Percentiles rank a stretch among this genome's conserved stretches.
Evolutionary conservation across 1,140 invertebrate species (phyloP).

Genomic region (Zaprionus capensis): DNA sequence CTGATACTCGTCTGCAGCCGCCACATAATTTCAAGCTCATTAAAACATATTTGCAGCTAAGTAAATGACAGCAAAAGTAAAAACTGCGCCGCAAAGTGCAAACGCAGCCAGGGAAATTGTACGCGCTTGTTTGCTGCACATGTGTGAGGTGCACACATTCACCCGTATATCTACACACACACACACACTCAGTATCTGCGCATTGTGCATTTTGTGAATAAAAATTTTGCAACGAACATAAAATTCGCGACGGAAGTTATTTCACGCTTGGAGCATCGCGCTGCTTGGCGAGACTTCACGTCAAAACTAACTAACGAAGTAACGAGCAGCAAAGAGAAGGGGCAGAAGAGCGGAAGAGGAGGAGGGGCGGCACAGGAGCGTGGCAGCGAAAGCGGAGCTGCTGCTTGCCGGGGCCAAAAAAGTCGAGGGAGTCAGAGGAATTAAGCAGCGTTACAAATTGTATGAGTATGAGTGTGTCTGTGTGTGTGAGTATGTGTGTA

Average conservation of each 20-base stretch:
- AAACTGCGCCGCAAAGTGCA: conserved; percentile 38
- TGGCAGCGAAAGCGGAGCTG: conserved; percentile 28
- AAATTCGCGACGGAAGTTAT: conserved; percentile 82
- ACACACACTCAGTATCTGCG: conserved; percentile 48
- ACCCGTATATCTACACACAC: background rate
- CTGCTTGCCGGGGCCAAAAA: conserved; percentile 15
- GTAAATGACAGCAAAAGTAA: conserved; percentile 41
- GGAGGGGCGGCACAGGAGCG: background rate
- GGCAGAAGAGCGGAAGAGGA: background rate
- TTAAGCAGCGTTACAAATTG: conserved; percentile 77
- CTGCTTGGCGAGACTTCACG: conserved; percentile 27
- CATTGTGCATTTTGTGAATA: conserved; percentile 78
- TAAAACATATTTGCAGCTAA: conserved; percentile 62
- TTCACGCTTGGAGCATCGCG: conserved; percentile 67
- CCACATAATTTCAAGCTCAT: conserved; percentile 74
- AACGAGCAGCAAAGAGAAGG: conserved; percentile 41
- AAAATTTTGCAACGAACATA: conserved; percentile 77
- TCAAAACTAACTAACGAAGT: conserved; percentile 79
- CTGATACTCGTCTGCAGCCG: conserved; percentile 31
- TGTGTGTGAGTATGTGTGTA: conserved; percentile 18
- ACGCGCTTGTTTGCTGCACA: background rate
- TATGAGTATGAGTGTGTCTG: conserved; percentile 38
- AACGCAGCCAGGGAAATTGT: conserved; percentile 42
- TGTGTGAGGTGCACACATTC: conserved; percentile 10
- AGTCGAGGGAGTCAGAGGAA: conserved; percentile 45